Evolutionary conservation across 2,888 invertebrate genomes (phyloP), one percentile per base, ranked within the genome.

Genomic region (Molorchus minor): DNA sequence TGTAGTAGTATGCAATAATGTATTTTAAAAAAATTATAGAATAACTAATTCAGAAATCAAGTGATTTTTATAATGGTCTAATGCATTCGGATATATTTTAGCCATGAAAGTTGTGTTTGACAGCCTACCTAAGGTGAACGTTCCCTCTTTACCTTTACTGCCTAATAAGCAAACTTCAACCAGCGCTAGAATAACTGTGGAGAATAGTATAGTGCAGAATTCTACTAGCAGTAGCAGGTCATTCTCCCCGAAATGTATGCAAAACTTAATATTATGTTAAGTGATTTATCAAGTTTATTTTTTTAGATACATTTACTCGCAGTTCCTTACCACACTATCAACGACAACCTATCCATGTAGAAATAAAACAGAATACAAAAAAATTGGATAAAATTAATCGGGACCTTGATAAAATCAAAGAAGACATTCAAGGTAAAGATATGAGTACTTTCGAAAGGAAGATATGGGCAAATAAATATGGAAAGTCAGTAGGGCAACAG

Each of bases 381-480:
- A 21, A 38, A 8, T 36, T 21, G 3, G 19, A 3, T 8, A 59
- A 54, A 17, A 54, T 62, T 5, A 43, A 62, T 29, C 12, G 49
- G 1, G 54, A 54, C 8, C 53, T 55, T 5, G 55, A 61, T 35
- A 29, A 41, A 43, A 49, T 33, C 19, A 38, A 40, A 3, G 33
- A 10, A 1, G 45, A 54, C 12, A 19, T 51, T 2, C 35, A 40
- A 12, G 56, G 56, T 8, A 58, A 41, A 25, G 41, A 29, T 8
- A 19, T 35, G 3, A 40, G 12, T 15, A 33, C 29, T 2, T 3
- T 29, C 2, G 57, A 64, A 1, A 61, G 58, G 29, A 71, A 67
- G 46, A 33, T 70, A 3, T 70, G 68, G 69, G 59, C 68, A 4
- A 49, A 65, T 20, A 72, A 72, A 55, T 71, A 69, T 29, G 64